phyloP scores from a whole-genome alignment of 2,113 vertebrate species.

The Cisticola juncidis region DNA sequence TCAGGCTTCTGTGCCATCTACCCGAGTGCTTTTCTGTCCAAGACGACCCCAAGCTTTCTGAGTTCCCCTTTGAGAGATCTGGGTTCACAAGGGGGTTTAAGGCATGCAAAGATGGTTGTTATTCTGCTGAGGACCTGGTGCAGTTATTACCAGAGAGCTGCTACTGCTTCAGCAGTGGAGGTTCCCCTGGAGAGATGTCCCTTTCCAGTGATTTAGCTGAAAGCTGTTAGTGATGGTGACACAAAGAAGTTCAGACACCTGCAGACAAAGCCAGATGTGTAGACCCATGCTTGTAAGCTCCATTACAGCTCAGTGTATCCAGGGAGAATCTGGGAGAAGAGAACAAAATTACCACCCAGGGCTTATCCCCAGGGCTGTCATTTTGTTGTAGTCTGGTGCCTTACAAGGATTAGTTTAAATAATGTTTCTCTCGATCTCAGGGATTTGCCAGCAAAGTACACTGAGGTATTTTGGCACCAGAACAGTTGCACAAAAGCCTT shows the following conservation, averaged over 20 bases:
- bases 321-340: neutral
- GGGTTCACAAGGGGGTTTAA: neutral
- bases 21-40: neutral
- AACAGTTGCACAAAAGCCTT: neutral
- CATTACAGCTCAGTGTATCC: neutral
- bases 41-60: neutral
- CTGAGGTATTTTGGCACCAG: neutral
- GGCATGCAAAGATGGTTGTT: neutral
- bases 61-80: neutral
- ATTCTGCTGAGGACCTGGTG: neutral
- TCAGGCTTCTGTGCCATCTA: neutral
- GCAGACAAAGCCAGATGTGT: neutral
- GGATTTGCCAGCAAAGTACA: neutral
- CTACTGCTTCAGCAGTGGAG: neutral
- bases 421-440: neutral
- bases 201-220: neutral
- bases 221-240: neutral
- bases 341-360: neutral
- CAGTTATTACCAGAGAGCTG: neutral
- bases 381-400: neutral
- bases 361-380: rapidly evolving
- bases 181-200: neutral
- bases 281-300: neutral
- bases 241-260: neutral
- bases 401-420: neutral